A percentile compares a stretch with the other conserved stretches of the same genome.
These are phyloP conservation scores for Tachycineta bicolor DNA, from an alignment of 2,113 vertebrate species.

Conservation along the genomic window DNA sequence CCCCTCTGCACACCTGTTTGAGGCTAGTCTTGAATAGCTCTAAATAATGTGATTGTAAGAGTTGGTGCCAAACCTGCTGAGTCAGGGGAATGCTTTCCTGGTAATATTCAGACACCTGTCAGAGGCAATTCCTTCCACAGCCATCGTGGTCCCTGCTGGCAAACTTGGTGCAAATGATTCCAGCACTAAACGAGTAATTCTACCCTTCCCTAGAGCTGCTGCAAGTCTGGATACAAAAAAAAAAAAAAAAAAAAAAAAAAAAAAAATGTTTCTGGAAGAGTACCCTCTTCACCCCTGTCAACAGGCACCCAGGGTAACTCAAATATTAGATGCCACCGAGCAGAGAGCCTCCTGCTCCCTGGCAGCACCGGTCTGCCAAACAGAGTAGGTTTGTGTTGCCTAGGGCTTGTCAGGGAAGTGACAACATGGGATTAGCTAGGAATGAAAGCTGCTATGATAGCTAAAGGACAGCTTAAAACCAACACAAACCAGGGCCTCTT, in stretches of 20 bases:
- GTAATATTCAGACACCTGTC: slow-evolving; percentile 37
- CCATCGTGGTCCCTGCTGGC: background rate
- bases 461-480: background rate
- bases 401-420: background rate
- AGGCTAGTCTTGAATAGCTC: slow-evolving; percentile 15
- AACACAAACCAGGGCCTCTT: background rate
- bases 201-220: background rate
- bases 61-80: slow-evolving; percentile 8
- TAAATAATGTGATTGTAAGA: slow-evolving; percentile 25
- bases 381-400: background rate
- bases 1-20: slow-evolving; percentile 9
- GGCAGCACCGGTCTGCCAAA: background rate
- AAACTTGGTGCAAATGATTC: slow-evolving; percentile 2
- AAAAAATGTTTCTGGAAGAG: background rate
- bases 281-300: background rate
- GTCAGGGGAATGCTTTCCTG: slow-evolving; percentile 16
- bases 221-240: background rate
- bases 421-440: slow-evolving; percentile 33
- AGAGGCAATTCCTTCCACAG: slow-evolving; percentile 42
- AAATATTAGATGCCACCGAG: background rate
- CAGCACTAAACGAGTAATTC: background rate
- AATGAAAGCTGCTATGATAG: slow-evolving; percentile 5
- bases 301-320: background rate
- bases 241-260: background rate
- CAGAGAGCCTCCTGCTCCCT: background rate